Evolutionary conservation across 35 echinoderm and acorn worm genomes (phyloP).

Genomic region (Heliocidaris erythrogramma): DNA sequence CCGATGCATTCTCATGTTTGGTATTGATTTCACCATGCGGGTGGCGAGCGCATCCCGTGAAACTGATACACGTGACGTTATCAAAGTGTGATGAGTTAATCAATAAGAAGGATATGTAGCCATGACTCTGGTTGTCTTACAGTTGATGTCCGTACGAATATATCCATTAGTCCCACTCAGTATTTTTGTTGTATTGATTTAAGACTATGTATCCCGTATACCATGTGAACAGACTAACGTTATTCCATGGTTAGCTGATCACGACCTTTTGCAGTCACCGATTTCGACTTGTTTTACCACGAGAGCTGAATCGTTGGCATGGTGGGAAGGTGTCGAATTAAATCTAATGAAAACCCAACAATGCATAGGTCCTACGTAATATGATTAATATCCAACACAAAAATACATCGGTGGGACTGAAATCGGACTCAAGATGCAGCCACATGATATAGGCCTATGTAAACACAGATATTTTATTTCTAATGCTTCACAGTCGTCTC

Average conservation of each 20-base stretch:
- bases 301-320: too few species aligned
- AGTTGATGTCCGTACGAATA: not conserved
- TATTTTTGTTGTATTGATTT: not conserved
- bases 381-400: not conserved
- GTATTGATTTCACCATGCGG: constrained; percentile 26
- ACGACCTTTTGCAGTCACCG: not conserved
- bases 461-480: not conserved
- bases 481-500: not conserved
- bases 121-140: not conserved
- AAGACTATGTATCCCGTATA: not conserved
- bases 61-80: not conserved
- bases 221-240: not conserved
- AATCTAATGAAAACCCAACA: too few species aligned
- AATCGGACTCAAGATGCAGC: not conserved
- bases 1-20: constrained; percentile 28
- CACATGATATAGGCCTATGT: not conserved
- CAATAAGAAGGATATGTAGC: not conserved
- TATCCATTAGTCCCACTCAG: not conserved
- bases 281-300: too few species aligned
- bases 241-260: not conserved
- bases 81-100: constrained; percentile 7
- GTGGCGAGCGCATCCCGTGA: not conserved
- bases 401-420: not conserved
- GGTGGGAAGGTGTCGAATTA: too few species aligned
- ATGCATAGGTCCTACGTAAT: too few species aligned